phyloP scores from a whole-genome alignment of 2,797 vertebrate genomes.

The Pangasius sanitwongsei region DNA sequence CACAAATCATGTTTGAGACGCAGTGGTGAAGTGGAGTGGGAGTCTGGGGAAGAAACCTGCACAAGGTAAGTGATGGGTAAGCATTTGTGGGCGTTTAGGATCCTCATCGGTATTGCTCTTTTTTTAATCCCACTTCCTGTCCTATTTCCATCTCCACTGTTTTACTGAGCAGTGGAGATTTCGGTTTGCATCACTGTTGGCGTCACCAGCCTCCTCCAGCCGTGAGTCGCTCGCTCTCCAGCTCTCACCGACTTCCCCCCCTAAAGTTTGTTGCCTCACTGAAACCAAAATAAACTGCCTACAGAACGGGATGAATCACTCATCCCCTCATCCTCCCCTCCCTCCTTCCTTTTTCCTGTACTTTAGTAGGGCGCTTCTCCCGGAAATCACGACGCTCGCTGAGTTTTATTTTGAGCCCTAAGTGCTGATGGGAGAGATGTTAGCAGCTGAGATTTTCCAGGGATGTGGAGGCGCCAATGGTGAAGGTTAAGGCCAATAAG shows the following conservation, averaged over 20 bases:
- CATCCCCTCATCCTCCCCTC: constrained; percentile 27
- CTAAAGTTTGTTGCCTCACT: constrained; percentile 53
- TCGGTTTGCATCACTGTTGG: constrained; percentile 41
- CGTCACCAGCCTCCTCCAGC: constrained; percentile 47
- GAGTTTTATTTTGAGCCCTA: constrained; percentile 43
- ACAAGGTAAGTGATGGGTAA: neutral
- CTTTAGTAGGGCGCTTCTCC: constrained; percentile 53
- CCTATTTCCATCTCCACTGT: constrained; percentile 50
- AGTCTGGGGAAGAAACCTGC: neutral
- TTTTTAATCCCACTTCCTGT: constrained; percentile 32
- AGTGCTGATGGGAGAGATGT: constrained; percentile 9
- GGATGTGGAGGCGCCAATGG: neutral
- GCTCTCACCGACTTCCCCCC: constrained; percentile 45
- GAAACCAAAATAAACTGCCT: constrained; percentile 65
- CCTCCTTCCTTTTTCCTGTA: constrained; percentile 32
- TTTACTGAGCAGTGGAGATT: constrained; percentile 51
- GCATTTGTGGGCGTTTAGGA: neutral
- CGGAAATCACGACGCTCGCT: constrained; percentile 44
- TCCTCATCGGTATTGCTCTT: constrained; percentile 21
- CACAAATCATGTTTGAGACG: neutral
- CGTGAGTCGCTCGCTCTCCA: constrained; percentile 8
- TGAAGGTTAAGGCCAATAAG: neutral
- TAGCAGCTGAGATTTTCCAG: neutral
- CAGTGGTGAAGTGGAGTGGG: neutral
- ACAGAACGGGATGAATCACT: constrained; percentile 67